Evolutionary conservation across 2,888 invertebrate genomes (phyloP).

Genomic region (Aradus depressus): DNA sequence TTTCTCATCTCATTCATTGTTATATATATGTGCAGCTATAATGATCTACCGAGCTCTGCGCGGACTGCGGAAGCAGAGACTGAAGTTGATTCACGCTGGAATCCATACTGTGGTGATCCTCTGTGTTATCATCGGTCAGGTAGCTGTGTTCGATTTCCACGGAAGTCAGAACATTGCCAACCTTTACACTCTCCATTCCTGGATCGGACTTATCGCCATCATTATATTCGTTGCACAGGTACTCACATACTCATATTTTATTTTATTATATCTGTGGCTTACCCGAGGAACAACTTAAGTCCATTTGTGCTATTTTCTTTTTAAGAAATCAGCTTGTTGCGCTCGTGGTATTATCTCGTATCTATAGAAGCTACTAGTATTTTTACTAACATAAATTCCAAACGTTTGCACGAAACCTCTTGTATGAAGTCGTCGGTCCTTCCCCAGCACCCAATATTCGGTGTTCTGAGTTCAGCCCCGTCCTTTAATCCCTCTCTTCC

Average conservation of each 20-base stretch:
- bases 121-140: constrained; percentile 55
- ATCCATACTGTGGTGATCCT: constrained; percentile 52
- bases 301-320: background rate
- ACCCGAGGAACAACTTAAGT: background rate
- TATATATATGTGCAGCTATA: constrained; percentile 56
- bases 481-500: too few relatives aligned
- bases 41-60: constrained; percentile 68
- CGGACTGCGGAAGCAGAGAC: constrained; percentile 53
- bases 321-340: too few relatives aligned
- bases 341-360: too few relatives aligned
- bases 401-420: too few relatives aligned
- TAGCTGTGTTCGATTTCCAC: constrained; percentile 74
- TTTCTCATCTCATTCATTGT: too few relatives aligned
- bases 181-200: constrained; percentile 66
- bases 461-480: too few relatives aligned
- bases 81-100: constrained; percentile 63
- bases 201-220: constrained; percentile 65
- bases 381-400: too few relatives aligned
- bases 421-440: too few relatives aligned
- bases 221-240: constrained; percentile 63
- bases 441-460: too few relatives aligned
- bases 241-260: too few relatives aligned
- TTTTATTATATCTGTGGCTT: background rate
- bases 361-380: too few relatives aligned
- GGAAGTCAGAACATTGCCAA: constrained; percentile 51